Percentiles rank a stretch among this genome's conserved stretches.
These are phyloP conservation scores for Vulpes lagopus DNA, from an alignment of 2,113 vertebrate genomes.

Conservation along the genomic window DNA sequence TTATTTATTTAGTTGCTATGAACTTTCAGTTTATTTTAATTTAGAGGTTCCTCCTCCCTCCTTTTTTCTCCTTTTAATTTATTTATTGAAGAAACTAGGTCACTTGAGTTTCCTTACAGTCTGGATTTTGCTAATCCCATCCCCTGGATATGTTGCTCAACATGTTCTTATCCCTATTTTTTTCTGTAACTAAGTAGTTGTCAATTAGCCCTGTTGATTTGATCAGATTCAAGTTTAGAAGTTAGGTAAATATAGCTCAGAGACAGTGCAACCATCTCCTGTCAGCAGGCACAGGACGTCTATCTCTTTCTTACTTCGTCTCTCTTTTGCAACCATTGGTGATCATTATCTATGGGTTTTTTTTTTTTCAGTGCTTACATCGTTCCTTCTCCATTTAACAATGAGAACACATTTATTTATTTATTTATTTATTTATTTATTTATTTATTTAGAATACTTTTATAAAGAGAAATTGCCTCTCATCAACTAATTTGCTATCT, in stretches of 20 bases:
- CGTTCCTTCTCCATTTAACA: not conserved
- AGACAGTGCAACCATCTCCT: not conserved
- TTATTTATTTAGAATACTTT: not conserved
- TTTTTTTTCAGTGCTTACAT: not conserved
- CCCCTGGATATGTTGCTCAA: not conserved
- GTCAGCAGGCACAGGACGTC: not conserved
- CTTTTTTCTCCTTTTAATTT: not conserved
- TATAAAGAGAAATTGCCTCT: not conserved
- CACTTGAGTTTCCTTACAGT: not conserved
- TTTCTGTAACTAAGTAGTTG: not conserved
- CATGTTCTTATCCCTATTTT: not conserved
- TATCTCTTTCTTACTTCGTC: not conserved
- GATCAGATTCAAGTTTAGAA: not conserved
- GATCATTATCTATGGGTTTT: not conserved
- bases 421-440: too few relatives aligned
- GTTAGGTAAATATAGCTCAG: not conserved
- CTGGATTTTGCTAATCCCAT: not conserved
- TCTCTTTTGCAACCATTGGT: not conserved
- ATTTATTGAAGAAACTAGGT: not conserved
- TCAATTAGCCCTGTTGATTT: not conserved
- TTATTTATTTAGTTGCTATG: not conserved
- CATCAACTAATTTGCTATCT: not conserved
- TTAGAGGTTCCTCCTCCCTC: not conserved
- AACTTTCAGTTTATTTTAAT: not conserved
- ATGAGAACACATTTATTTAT: not conserved